A percentile compares a stretch with the other conserved stretches of the same genome.
These are phyloP conservation scores for Pseudochromis fuscus DNA, from an alignment of 2,797 vertebrate genomes.

Conservation along the genomic window DNA sequence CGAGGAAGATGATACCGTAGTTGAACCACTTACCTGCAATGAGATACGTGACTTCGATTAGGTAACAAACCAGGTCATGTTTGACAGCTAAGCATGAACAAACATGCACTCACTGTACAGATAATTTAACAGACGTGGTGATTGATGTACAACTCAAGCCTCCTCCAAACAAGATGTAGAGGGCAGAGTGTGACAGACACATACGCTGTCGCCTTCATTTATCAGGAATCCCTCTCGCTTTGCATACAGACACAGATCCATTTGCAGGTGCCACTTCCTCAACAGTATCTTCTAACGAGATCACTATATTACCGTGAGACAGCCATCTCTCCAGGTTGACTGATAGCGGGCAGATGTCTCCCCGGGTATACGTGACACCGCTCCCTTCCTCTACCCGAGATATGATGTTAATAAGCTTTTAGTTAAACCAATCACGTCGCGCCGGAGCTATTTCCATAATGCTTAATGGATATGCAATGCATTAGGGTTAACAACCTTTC, in stretches of 20 bases:
- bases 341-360: conserved; percentile 71
- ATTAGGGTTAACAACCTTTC: conserved; percentile 80
- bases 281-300: conserved; percentile 64
- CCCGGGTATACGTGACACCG: conserved; percentile 56
- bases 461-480: conserved; percentile 78
- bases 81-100: not conserved
- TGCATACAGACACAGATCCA: conserved; percentile 58
- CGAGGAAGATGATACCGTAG: conserved; percentile 98
- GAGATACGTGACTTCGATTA: conserved; percentile 58
- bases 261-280: conserved; percentile 61
- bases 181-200: conserved; percentile 35
- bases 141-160: conserved; percentile 12
- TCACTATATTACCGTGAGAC: conserved; percentile 66
- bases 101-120: not conserved
- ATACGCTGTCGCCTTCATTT: conserved; percentile 45
- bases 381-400: conserved; percentile 48
- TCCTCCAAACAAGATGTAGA: conserved; percentile 46
- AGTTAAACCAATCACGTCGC: conserved; percentile 80
- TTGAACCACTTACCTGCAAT: conserved; percentile 98
- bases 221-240: conserved; percentile 43
- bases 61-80: conserved; percentile 24
- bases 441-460: conserved; percentile 72
- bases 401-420: conserved; percentile 80
- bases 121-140: conserved; percentile 25
- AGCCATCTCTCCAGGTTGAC: conserved; percentile 65